Evolutionary conservation across 2,888 invertebrate genomes (phyloP).

Genomic region (Axea sp.): DNA sequence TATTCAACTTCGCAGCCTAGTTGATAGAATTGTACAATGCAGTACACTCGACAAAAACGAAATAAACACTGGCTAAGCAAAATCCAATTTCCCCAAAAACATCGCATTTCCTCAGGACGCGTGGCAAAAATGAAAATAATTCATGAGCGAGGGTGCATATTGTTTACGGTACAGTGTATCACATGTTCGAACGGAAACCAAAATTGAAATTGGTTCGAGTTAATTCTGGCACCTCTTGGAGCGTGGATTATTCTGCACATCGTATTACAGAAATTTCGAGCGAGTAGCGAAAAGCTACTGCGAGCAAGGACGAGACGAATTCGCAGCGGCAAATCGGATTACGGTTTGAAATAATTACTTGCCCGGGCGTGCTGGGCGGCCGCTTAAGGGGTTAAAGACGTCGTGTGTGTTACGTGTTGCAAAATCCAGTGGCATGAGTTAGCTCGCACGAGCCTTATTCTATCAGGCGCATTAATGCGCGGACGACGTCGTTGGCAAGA

Average conservation of each 20-base stretch:
- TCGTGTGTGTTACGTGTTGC: constrained; percentile 14
- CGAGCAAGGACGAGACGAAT: constrained; percentile 31
- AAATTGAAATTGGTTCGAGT: constrained; percentile 49
- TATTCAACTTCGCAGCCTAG: background rate
- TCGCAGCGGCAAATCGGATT: constrained; percentile 45
- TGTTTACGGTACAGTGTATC: constrained; percentile 20
- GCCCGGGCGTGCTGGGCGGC: constrained; percentile 11
- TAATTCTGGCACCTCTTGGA: constrained; percentile 29
- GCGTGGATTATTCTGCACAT: constrained; percentile 32
- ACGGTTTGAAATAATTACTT: constrained; percentile 51
- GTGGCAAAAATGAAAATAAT: constrained; percentile 25
- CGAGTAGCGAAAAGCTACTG: constrained; percentile 10
- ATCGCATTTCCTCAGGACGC: constrained; percentile 14
- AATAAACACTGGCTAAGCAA: constrained; percentile 13
- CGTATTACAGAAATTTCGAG: constrained; percentile 20
- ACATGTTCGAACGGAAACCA: constrained; percentile 30
- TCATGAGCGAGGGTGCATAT: constrained; percentile 13
- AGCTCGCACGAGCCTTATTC: constrained; percentile 29
- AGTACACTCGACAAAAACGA: background rate
- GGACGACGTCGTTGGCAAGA: constrained; percentile 17
- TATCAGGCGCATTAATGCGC: constrained; percentile 8
- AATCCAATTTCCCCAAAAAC: constrained; percentile 24
- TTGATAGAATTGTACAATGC: background rate
- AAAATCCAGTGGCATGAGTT: constrained; percentile 21
- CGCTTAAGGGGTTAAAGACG: constrained; percentile 39